Conservation (phyloP, 2,113 vertebrate genomes). For the Vimba vimba region DNA sequence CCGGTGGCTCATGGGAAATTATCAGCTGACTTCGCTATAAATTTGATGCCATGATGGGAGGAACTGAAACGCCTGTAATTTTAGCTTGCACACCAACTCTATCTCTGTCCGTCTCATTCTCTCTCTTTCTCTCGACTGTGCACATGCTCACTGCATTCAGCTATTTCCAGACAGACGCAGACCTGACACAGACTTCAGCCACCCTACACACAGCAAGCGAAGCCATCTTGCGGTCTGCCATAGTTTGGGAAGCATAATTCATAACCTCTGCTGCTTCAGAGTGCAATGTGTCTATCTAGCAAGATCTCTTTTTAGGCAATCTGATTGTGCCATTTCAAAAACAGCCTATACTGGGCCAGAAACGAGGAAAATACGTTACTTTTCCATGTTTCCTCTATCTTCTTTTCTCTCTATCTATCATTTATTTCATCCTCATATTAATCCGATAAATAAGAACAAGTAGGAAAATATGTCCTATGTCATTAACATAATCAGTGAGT, state of each 20-base stretch:
- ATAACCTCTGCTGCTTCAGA: constrained; percentile 46
- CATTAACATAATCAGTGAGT: background rate
- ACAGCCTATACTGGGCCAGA: background rate
- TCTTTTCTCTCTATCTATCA: background rate
- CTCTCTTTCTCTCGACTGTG: background rate
- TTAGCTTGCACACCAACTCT: background rate
- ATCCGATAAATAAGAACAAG: background rate
- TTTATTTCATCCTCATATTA: background rate
- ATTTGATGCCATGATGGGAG: background rate
- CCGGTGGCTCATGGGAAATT: background rate
- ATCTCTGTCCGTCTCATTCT: background rate
- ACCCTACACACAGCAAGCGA: constrained; percentile 30
- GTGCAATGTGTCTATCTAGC: constrained; percentile 48
- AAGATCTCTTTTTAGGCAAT: constrained; percentile 45
- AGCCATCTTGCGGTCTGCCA: constrained; percentile 54
- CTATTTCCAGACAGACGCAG: constrained; percentile 54
- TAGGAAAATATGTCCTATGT: background rate
- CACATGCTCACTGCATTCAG: constrained; percentile 1
- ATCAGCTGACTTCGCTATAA: constrained; percentile 3
- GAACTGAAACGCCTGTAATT: constrained; percentile 46
- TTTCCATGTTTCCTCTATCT: background rate
- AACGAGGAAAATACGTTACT: background rate
- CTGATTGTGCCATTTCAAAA: constrained; percentile 23
- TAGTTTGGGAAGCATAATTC: constrained; percentile 57
- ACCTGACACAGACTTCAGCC: constrained; percentile 43